Base-by-base conservation (phyloP, 2,888 invertebrate genomes). In the Dorcus hopei region DNA sequence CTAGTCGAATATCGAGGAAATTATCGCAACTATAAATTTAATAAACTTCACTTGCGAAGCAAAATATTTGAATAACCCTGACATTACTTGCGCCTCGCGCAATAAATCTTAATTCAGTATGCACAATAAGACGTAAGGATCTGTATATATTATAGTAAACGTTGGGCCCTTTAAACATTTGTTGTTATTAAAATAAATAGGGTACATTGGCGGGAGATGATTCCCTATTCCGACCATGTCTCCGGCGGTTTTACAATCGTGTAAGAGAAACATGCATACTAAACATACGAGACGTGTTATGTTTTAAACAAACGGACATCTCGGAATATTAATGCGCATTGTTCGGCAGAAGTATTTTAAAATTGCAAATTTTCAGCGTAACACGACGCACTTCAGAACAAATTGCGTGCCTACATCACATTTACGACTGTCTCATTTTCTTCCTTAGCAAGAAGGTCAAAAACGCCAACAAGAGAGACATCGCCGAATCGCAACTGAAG, bases 401-500 rank as follows among this genome's bases (percentile, higher is more conserved):
- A 42, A 42, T 42, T 42, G 42, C 42, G 42, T 14, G 11, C 41
- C 41, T 4, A 14, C 14, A 41, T 9, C 41, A 41, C 41, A 3
- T 41, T 41, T 11, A 41, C 5, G 41, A 41, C 9, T 19, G 26
- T 33, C 19, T 45, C 5, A 23, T 50, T 49, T 51, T 11, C 39
- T 61, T 61, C 14, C 14, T 8, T 38, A 64, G 64, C 6, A 50
- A 56, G 38, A 64, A 62, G 41, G 56, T 57, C 11, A 54, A 52
- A 9, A 48, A 40, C 4, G 62, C 64, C 5, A 52, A 51, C 19
- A 54, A 57, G 48, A 39, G 48, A 3, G 60, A 64, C 40, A n/a
- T 57, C n/a, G 54, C 54, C 38, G 51, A 57, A 7, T 45, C 61
- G 14, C 39, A 52, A 8, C 9, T 9, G 19, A 49, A 33, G 1